phyloP scores from a whole-genome alignment of 92 coral and sea anemone genomes.

The Siderastrea siderea region DNA sequence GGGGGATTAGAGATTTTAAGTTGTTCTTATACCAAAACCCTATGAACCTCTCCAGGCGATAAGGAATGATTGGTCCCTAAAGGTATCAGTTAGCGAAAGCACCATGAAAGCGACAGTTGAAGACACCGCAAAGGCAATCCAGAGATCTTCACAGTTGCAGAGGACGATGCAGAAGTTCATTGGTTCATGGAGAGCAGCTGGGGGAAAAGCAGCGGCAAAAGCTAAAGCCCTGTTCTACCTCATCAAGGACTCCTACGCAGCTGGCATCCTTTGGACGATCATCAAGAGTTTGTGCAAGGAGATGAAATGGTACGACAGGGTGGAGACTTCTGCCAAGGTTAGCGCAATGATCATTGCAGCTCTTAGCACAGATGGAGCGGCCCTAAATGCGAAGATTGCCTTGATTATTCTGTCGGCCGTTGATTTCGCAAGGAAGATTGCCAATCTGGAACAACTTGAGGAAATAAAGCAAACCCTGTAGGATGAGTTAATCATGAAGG shows the following conservation, averaged over 20 bases:
- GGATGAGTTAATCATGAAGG: background rate
- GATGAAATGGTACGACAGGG: too few species aligned
- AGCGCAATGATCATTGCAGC: slow-evolving; percentile 9
- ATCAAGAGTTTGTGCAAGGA: too few species aligned
- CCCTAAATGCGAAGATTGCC: slow-evolving; percentile 65
- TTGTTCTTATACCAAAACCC: too few species aligned
- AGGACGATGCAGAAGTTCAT: slow-evolving; percentile 54
- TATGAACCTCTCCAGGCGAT: too few species aligned
- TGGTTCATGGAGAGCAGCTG: slow-evolving; percentile 64
- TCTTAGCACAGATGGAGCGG: slow-evolving; percentile 13
- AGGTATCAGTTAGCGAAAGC: slow-evolving; percentile 10
- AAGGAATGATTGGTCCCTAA: background rate
- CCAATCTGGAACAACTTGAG: slow-evolving; percentile 57
- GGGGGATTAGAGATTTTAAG: too few species aligned
- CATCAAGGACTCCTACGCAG: slow-evolving; percentile 44
- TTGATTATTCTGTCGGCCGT: slow-evolving; percentile 46
- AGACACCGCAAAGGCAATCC: slow-evolving; percentile 53
- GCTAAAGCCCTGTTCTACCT: slow-evolving; percentile 71
- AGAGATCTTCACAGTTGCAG: slow-evolving; percentile 43
- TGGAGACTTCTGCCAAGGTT: slow-evolving; percentile 56
- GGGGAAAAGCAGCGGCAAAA: slow-evolving; percentile 37
- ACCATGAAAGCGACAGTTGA: slow-evolving; percentile 49
- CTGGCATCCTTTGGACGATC: slow-evolving; percentile 41
- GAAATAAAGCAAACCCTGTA: slow-evolving; percentile 49
- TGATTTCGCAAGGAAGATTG: slow-evolving; percentile 65